Conservation (phyloP, 2,888 invertebrate species). For the Nomada ruficornis region DNA sequence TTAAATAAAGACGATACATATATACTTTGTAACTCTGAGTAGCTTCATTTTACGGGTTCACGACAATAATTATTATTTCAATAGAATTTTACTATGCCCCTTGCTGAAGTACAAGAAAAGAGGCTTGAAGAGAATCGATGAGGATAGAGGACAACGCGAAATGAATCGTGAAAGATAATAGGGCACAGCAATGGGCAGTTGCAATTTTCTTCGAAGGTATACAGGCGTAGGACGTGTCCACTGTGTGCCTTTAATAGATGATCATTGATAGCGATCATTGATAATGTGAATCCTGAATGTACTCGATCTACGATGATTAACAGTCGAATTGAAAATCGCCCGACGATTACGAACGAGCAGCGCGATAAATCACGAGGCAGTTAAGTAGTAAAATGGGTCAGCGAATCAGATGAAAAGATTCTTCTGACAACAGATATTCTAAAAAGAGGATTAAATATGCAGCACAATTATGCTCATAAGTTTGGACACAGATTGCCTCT, state of each 20-base stretch:
- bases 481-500: slow-evolving; percentile 35
- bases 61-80: neutral
- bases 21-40: too few relatives aligned
- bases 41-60: too few relatives aligned
- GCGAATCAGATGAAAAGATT: slow-evolving; percentile 42
- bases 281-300: neutral
- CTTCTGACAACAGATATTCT: slow-evolving; percentile 23
- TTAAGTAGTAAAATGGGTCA: slow-evolving; percentile 46
- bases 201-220: too few relatives aligned
- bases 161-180: too few relatives aligned
- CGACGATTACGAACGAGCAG: slow-evolving; percentile 13
- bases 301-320: neutral
- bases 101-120: too few relatives aligned
- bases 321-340: slow-evolving; percentile 21
- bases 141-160: too few relatives aligned
- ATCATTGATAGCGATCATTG: slow-evolving; percentile 3
- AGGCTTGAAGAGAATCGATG: too few relatives aligned
- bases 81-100: too few relatives aligned
- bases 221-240: neutral
- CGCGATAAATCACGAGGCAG: slow-evolving; percentile 44
- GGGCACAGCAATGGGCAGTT: too few relatives aligned
- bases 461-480: slow-evolving; percentile 42
- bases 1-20: too few relatives aligned
- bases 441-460: slow-evolving; percentile 31
- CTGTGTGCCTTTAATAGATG: neutral